Conservation (phyloP, 2,888 invertebrate genomes). For the Hirtodrosophila alboralis region DNA sequence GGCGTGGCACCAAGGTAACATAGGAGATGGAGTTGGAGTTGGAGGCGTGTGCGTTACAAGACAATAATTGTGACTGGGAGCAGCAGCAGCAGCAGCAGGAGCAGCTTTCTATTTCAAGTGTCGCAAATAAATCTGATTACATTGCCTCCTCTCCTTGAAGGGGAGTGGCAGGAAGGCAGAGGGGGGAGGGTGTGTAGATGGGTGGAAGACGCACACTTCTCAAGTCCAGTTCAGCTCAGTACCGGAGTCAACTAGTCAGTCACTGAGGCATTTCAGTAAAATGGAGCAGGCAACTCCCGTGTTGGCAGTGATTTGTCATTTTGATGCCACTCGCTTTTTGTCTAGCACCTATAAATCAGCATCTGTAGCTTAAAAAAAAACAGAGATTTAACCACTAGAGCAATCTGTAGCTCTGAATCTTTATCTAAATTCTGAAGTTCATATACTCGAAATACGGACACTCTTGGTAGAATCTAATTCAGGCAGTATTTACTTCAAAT, state of each 20-base stretch:
- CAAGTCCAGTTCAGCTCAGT: not conserved
- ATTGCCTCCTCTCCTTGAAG: conserved; percentile 41
- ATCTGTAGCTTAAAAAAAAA: conserved; percentile 56
- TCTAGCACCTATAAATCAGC: conserved; percentile 62
- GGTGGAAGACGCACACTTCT: not conserved
- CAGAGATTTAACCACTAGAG: conserved; percentile 15
- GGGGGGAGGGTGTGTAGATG: too few species aligned
- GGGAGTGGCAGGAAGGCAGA: not conserved
- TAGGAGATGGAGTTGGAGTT: not conserved
- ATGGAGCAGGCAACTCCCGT: conserved; percentile 7
- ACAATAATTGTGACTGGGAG: conserved; percentile 65
- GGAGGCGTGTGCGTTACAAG: conserved; percentile 62
- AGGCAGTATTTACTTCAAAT: too few species aligned
- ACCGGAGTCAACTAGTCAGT: conserved; percentile 1
- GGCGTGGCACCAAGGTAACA: conserved; percentile 9
- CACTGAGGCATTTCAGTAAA: too few species aligned
- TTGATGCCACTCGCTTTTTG: conserved; percentile 46
- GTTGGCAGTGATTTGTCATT: conserved; percentile 74
- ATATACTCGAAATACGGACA: conserved; percentile 4
- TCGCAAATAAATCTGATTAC: conserved; percentile 77
- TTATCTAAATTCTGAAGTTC: conserved; percentile 14
- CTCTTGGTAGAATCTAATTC: not conserved
- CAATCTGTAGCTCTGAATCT: conserved; percentile 13
- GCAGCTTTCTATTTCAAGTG: conserved; percentile 49
- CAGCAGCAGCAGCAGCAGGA: conserved; percentile 16